Evolutionary conservation across 1,140 invertebrate species (phyloP), one percentile per base, ranked within the genome.

Genomic region (Delia radicum): DNA sequence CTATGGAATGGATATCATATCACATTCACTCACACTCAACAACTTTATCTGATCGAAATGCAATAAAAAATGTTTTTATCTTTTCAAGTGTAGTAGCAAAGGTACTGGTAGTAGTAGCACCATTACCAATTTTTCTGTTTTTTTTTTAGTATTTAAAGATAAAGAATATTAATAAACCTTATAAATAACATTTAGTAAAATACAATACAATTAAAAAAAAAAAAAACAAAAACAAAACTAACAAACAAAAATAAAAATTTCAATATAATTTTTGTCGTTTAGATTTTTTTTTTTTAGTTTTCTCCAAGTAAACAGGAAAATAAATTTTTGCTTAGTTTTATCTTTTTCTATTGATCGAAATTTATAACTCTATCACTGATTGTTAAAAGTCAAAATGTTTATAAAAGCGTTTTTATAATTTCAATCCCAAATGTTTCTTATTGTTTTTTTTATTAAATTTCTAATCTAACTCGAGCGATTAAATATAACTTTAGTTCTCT

Each of bases 111-210:
- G 18, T n/a, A 21, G 65, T 69, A 69, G 29, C 84, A 84, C 81
- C 80, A 75, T 72, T 75, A 77, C 37, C 62, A 74, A 72, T 67
- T 48, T 73, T 76, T 24, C 33, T 75, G 28, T 62, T 74, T 33
- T n/a, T 61, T 63, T 62, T 69, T 55, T 75, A 28, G 79, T 79
- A 77, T 84, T 84, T 77, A 83, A 84, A 80, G 82, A 85, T 84
- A 85, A 85, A 85, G 81, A 84, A 83, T 84, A 84, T 82, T 83
- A 85, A 84, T 84, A 84, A 82, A 80, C 76, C 81, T 82, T 81
- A 84, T 84, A 84, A 84, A 84, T 85, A 84, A 77, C 63, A 82
- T 82, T 78, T 82, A 81, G 80, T 82, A 81, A 82, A 81, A 82
- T 80, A 79, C 65, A 69, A 55, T 33, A 69, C 18, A 33, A 33